phyloP scores from a whole-genome alignment of 1,140 invertebrate species.

The Wiebesia pumilae region DNA sequence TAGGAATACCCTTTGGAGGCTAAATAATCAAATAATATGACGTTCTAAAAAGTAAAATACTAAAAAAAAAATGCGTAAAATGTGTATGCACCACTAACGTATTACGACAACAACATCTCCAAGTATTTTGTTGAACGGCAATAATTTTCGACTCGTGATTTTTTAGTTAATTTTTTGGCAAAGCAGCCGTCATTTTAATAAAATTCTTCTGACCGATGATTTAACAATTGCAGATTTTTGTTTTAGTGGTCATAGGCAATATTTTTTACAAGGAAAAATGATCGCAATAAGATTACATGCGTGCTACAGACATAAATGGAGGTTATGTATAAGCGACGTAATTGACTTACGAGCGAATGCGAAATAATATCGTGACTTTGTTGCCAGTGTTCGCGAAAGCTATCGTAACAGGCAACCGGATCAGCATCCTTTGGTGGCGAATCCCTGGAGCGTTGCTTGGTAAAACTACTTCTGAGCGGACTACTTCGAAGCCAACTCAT shows the following conservation, averaged over 20 bases:
- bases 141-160: not conserved
- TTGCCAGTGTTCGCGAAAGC: constrained; percentile 96
- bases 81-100: no score
- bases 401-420: constrained; percentile 90
- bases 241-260: no score
- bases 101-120: not conserved
- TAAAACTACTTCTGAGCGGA: constrained; percentile 77
- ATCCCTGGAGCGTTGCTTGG: constrained; percentile 69
- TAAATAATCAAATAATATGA: constrained; percentile 47
- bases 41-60: not conserved
- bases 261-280: no score
- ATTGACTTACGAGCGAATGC: constrained; percentile 77
- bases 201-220: no score
- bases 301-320: not conserved
- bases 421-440: constrained; percentile 78
- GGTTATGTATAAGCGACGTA: constrained; percentile 37
- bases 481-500: constrained; percentile 83
- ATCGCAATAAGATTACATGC: not conserved
- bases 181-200: not conserved
- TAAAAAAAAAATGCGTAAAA: no score
- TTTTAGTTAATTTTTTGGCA: not conserved
- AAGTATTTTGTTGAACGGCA: not conserved
- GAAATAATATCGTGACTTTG: constrained; percentile 90
- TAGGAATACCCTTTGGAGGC: constrained; percentile 74
- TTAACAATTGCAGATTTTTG: no score